Percentiles rank a stretch among this genome's conserved stretches.
phyloP scores from a whole-genome alignment of 2,888 invertebrate genomes.

The Ophion ventricosus region DNA sequence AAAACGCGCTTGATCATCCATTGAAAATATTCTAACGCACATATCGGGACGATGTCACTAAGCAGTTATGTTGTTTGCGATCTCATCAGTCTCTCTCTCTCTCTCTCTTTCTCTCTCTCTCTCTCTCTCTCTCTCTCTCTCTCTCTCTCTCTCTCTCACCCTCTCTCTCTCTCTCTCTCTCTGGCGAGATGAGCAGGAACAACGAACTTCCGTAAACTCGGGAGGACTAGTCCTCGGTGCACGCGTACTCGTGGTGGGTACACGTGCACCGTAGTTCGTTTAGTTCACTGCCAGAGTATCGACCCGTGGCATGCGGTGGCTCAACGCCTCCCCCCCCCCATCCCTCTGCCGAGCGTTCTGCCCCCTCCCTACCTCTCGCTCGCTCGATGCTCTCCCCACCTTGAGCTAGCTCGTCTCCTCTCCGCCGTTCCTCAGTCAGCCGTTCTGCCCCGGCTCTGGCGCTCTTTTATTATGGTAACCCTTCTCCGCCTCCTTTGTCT shows the following conservation, averaged over 20 bases:
- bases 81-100: neutral
- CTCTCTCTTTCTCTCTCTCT: neutral
- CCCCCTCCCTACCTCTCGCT: constrained; percentile 13
- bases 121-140: neutral
- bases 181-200: constrained; percentile 21
- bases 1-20: constrained; percentile 61
- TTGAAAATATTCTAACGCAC: constrained; percentile 56
- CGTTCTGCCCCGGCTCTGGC: neutral
- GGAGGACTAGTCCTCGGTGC: constrained; percentile 69
- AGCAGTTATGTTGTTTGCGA: neutral
- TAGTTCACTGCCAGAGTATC: constrained; percentile 77
- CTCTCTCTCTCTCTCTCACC: constrained; percentile 4
- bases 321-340: constrained; percentile 42
- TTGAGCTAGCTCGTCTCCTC: neutral
- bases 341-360: constrained; percentile 68
- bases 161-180: constrained; percentile 24
- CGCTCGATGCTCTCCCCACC: neutral
- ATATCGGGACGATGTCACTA: constrained; percentile 30
- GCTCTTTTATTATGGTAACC: neutral
- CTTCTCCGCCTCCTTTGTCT: neutral
- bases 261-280: constrained; percentile 69
- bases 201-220: constrained; percentile 61
- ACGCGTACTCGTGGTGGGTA: constrained; percentile 69
- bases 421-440: neutral
- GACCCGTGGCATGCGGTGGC: constrained; percentile 73